Conservation (phyloP, 2,113 vertebrate genomes). For the Pelecanus crispus region DNA sequence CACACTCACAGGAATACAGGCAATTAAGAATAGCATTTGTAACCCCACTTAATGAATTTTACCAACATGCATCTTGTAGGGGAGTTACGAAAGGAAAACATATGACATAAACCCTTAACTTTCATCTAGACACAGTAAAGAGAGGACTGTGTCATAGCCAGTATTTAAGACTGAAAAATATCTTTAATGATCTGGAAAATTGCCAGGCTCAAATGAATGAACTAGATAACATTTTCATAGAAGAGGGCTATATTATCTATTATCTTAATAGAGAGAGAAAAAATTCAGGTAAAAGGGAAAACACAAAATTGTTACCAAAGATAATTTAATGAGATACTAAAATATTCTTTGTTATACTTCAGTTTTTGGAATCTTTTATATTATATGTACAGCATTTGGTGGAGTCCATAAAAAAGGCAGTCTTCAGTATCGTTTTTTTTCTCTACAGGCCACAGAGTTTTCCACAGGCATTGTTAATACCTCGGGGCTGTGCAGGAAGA, state of each 20-base stretch:
- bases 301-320: neutral
- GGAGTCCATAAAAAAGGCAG: neutral
- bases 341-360: neutral
- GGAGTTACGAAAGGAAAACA: conserved; percentile 40
- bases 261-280: neutral
- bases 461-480: neutral
- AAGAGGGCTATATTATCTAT: neutral
- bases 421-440: neutral
- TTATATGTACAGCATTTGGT: neutral
- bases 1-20: neutral
- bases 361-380: neutral
- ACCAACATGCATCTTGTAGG: neutral
- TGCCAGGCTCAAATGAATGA: neutral
- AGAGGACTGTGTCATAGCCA: neutral
- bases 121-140: neutral
- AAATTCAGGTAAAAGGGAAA: neutral
- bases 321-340: neutral
- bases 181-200: conserved; percentile 1
- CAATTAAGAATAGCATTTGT: neutral
- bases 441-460: neutral
- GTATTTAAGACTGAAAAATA: conserved; percentile 20
- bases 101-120: neutral
- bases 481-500: neutral
- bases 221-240: neutral
- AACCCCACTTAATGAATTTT: conserved; percentile 10